Evolutionary conservation across 2,113 vertebrate genomes (phyloP), one percentile per base, ranked within the genome.

Genomic region (Callipepla californica): DNA sequence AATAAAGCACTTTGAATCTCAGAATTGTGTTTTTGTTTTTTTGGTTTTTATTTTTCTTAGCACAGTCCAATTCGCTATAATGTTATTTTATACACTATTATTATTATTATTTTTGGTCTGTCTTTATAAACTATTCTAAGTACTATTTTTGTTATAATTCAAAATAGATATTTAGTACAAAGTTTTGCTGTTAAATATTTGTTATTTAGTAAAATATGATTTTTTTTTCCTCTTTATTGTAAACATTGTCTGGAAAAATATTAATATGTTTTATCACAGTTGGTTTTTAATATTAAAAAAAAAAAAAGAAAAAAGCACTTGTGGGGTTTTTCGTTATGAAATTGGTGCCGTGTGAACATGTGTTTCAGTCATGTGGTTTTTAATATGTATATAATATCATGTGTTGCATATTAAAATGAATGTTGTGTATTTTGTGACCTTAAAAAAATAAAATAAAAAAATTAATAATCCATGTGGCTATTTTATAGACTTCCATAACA

Each of bases 141-240:
- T 99, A 97, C 98, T 99, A 99, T 99, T 99, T 99, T 99, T 99
- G 98, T 99, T 99, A 98, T 99, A 98, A 99, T 98, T 98, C 98
- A 98, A 98, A 99, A 98, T 99, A 99, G 99, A 99, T 98, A 98
- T 99, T 98, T 99, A 99, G 99, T 98, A 98, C 98, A 98, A 98
- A 98, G 97, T 98, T 96, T 98, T 97, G 98, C 98, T 99, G 98
- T 98, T 99, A 99, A 99, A 99, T 99, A 99, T 98, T 98, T 99
- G 98, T 98, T 99, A 98, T 99, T 98, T 98, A 99, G 99, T 98
- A 98, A 98, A 98, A 97, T 98, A 98, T 98, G 98, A 97, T 98
- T 98, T 98, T 94, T 97, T 97, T 95, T 95, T 2, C 96, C 96
- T 98, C 97, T 89, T 73, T 98, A 98, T 99, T 99, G 98, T 99